Conservation (phyloP, 1,140 invertebrate species). For the Lethrus apterus region DNA sequence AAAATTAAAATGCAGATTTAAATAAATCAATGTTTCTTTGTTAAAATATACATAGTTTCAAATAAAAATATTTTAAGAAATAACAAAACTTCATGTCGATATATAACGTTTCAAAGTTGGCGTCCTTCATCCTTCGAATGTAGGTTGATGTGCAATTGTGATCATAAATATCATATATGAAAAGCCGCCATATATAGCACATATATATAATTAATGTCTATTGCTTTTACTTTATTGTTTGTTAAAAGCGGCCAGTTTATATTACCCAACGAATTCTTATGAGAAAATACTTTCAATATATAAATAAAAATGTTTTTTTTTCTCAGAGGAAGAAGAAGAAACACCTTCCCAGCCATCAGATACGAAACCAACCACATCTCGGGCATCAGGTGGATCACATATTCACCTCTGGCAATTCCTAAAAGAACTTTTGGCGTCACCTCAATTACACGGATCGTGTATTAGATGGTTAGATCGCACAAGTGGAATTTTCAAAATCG, state of each 20-base stretch:
- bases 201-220: no score
- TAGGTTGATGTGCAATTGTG: slow-evolving; percentile 15
- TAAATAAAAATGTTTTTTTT: slow-evolving; percentile 14
- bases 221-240: no score
- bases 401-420: slow-evolving; percentile 99
- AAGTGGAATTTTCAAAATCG: slow-evolving; percentile 98
- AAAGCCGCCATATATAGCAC: no score
- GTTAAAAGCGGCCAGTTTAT: no score
- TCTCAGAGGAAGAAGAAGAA: slow-evolving; percentile 50
- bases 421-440: slow-evolving; percentile 86
- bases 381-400: slow-evolving; percentile 48
- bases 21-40: no score
- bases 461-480: slow-evolving; percentile 94
- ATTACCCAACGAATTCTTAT: neutral
- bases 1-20: no score
- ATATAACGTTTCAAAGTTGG: neutral
- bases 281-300: neutral
- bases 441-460: slow-evolving; percentile 80
- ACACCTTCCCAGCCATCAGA: slow-evolving; percentile 32
- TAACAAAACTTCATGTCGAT: no score
- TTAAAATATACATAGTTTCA: no score
- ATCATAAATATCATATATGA: no score
- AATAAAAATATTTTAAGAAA: no score
- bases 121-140: slow-evolving; percentile 12
- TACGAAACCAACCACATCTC: slow-evolving; percentile 31